A percentile compares a stretch with the other conserved stretches of the same genome.
phyloP scores from a whole-genome alignment of 2,888 invertebrate species.

The Bhutanitis thaidina region DNA sequence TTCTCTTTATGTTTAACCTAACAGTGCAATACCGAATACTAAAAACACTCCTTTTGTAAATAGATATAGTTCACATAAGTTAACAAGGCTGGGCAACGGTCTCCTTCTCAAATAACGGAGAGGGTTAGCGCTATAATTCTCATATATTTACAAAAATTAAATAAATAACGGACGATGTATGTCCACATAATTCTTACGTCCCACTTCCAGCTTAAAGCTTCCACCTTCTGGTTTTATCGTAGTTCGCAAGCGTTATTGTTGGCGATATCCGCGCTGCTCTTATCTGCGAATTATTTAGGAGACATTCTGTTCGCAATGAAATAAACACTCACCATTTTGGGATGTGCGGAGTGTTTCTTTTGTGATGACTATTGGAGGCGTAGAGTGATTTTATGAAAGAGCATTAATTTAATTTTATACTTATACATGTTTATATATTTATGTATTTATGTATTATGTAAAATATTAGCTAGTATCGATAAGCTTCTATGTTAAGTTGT shows the following conservation, averaged over 20 bases:
- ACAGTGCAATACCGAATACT: too few species aligned
- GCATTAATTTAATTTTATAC: not conserved
- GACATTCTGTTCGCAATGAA: slow-evolving; percentile 54
- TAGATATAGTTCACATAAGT: too few species aligned
- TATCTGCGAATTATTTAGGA: slow-evolving; percentile 69
- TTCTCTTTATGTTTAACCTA: too few species aligned
- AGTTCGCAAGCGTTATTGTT: slow-evolving; percentile 57
- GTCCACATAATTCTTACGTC: slow-evolving; percentile 34
- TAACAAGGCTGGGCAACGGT: too few species aligned
- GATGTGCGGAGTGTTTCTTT: slow-evolving; percentile 15
- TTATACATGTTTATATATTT: not conserved
- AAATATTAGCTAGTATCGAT: too few species aligned
- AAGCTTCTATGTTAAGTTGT: too few species aligned
- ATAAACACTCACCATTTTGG: slow-evolving; percentile 49
- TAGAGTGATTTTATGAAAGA: slow-evolving; percentile 5
- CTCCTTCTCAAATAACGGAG: too few species aligned
- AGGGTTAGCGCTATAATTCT: too few species aligned
- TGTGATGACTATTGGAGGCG: slow-evolving; percentile 14
- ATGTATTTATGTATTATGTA: too few species aligned
- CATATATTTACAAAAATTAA: not conserved
- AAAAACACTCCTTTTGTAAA: too few species aligned
- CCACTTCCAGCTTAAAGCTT: slow-evolving; percentile 37
- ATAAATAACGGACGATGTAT: slow-evolving; percentile 11
- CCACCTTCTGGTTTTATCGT: slow-evolving; percentile 71
- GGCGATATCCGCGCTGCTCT: slow-evolving; percentile 51